Conservation (phyloP, 1,140 invertebrate species). For the Meloidogyne floridensis region DNA sequence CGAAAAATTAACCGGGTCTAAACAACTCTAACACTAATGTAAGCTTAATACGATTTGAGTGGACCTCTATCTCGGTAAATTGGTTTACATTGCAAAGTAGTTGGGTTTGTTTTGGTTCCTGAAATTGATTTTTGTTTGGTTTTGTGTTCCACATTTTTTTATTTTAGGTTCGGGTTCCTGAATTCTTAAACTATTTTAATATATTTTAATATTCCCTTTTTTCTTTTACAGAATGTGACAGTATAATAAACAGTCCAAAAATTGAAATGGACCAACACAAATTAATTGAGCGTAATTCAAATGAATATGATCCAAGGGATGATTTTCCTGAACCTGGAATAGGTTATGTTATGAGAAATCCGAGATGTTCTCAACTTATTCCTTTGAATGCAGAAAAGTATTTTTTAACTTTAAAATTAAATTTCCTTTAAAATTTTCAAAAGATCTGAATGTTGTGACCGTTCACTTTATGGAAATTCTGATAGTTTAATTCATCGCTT, state of each 20-base stretch:
- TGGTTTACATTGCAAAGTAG: no score
- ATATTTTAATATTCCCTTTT: neutral
- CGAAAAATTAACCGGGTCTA: no score
- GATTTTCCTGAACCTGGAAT: conserved; percentile 14
- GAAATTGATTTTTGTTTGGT: no score
- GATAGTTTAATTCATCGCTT: conserved; percentile 80
- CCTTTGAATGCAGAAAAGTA: conserved; percentile 20
- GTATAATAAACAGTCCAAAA: neutral
- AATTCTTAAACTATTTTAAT: neutral
- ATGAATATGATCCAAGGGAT: conserved; percentile 31
- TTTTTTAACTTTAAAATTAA: neutral
- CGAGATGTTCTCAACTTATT: conserved; percentile 11
- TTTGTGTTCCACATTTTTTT: no score
- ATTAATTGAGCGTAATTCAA: conserved; percentile 15
- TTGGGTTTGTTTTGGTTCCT: no score
- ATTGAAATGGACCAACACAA: conserved; percentile 15
- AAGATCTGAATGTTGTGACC: conserved; percentile 10
- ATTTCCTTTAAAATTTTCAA: neutral
- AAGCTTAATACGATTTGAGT: no score
- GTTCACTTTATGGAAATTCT: conserved; percentile 30
- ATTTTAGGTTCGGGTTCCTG: no score
- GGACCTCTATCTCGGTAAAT: no score
- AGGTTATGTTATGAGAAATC: conserved; percentile 13
- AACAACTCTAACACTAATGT: no score
- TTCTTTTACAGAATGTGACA: neutral